These are phyloP conservation scores for Cheilosia impressa DNA, from an alignment of 2,888 invertebrate species.

Conservation along the genomic window DNA sequence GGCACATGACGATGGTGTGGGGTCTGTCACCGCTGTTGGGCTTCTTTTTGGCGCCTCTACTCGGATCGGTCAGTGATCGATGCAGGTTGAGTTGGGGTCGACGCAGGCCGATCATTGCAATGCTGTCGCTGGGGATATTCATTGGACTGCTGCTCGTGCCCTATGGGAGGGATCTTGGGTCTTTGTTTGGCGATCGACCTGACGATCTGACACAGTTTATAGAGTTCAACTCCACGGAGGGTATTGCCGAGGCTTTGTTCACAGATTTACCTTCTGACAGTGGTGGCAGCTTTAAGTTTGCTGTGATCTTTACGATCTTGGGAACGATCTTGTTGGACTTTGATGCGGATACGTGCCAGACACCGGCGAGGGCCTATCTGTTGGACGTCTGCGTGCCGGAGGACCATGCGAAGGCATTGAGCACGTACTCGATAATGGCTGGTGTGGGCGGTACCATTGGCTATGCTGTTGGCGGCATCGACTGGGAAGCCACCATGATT, in stretches of 20 bases:
- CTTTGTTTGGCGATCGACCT: constrained; percentile 84
- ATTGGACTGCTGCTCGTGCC: constrained; percentile 86
- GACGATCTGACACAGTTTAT: constrained; percentile 73
- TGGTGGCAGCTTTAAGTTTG: constrained; percentile 80
- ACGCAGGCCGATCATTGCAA: constrained; percentile 86
- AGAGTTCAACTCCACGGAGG: constrained; percentile 76
- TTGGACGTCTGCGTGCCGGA: constrained; percentile 86
- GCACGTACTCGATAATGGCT: constrained; percentile 87
- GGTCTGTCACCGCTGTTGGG: constrained; percentile 83
- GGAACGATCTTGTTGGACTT: constrained; percentile 87
- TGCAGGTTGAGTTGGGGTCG: constrained; percentile 85
- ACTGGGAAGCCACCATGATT: constrained; percentile 86
- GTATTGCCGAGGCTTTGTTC: constrained; percentile 77
- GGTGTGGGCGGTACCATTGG: constrained; percentile 87
- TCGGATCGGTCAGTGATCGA: constrained; percentile 87
- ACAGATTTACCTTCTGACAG: constrained; percentile 45
- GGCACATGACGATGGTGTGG: constrained; percentile 86
- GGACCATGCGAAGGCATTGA: constrained; percentile 86
- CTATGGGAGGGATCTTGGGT: constrained; percentile 85
- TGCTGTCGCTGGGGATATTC: constrained; percentile 86
- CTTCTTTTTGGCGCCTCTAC: constrained; percentile 82
- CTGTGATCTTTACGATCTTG: constrained; percentile 85
- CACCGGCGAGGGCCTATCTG: constrained; percentile 87
- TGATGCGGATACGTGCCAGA: constrained; percentile 87
- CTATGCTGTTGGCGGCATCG: constrained; percentile 85